These are phyloP conservation scores for Antitype chi DNA, from an alignment of 2,888 invertebrate species.

Conservation along the genomic window DNA sequence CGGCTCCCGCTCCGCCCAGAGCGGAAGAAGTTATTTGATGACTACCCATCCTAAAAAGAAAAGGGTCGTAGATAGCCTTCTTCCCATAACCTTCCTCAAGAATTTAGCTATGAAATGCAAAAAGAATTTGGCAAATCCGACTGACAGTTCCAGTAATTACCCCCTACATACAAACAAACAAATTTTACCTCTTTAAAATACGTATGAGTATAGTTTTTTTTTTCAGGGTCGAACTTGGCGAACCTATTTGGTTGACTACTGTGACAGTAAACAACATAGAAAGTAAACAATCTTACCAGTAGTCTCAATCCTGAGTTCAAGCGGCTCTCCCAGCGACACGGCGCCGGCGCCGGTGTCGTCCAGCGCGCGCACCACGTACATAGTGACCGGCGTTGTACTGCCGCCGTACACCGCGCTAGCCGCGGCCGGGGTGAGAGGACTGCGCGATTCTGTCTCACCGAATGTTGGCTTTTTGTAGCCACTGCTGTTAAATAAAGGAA, in stretches of 20 bases:
- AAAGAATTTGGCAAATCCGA: too few relatives aligned
- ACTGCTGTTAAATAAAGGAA: conserved; percentile 19
- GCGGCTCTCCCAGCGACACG: conserved; percentile 85
- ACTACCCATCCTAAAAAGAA: too few relatives aligned
- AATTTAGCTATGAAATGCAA: too few relatives aligned
- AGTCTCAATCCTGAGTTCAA: conserved; percentile 85
- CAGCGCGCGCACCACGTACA: conserved; percentile 84
- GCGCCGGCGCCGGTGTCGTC: conserved; percentile 72
- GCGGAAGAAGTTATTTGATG: too few relatives aligned
- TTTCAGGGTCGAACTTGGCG: neutral
- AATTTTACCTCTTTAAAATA: too few relatives aligned
- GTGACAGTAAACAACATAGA: neutral
- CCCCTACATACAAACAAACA: too few relatives aligned
- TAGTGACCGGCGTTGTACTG: conserved; percentile 77
- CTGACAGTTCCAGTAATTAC: too few relatives aligned
- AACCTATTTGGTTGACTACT: neutral
- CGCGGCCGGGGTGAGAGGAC: conserved; percentile 66
- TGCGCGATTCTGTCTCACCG: conserved; percentile 57
- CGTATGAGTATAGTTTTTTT: too few relatives aligned
- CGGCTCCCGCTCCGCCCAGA: too few relatives aligned
- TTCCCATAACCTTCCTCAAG: too few relatives aligned
- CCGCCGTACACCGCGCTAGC: conserved; percentile 85
- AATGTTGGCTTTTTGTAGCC: conserved; percentile 74
- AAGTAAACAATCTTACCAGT: conserved; percentile 70
- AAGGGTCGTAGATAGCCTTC: too few relatives aligned